Conservation (phyloP, 2,797 vertebrate species). For the Bovichtus diacanthus region DNA sequence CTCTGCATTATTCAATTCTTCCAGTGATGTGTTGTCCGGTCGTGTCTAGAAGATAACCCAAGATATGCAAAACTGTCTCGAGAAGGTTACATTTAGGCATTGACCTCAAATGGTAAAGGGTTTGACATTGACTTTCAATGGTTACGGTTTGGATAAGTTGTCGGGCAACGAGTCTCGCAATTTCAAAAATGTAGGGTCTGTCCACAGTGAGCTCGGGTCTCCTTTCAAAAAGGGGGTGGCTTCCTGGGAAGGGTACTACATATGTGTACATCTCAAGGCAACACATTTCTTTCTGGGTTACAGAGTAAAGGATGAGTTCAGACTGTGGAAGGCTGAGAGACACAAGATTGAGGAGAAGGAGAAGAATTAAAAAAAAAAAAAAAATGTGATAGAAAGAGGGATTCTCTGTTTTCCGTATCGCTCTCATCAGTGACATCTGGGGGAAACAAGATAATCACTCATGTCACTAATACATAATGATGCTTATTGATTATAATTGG, state of each 20-base stretch:
- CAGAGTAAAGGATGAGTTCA: neutral
- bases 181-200: too few relatives aligned
- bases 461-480: conserved; percentile 75
- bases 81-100: too few relatives aligned
- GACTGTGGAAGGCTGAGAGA: neutral
- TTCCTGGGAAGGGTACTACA: neutral
- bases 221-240: conserved; percentile 4
- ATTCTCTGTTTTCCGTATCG: neutral
- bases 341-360: neutral
- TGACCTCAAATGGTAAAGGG: too few relatives aligned
- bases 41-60: too few relatives aligned
- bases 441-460: conserved; percentile 53
- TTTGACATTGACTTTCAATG: too few relatives aligned
- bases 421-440: conserved; percentile 28
- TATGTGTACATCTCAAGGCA: too few relatives aligned
- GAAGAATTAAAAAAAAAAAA: too few relatives aligned
- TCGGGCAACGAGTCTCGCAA: too few relatives aligned
- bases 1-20: neutral
- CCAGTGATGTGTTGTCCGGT: too few relatives aligned
- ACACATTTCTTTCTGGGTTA: neutral
- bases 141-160: too few relatives aligned
- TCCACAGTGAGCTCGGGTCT: neutral
- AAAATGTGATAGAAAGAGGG: neutral
- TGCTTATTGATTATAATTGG: conserved; percentile 60
- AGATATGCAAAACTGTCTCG: too few relatives aligned